Percentiles rank a stretch among this genome's conserved stretches.
Conservation (phyloP, 2,797 vertebrate species). For the Chrosomus eos region DNA sequence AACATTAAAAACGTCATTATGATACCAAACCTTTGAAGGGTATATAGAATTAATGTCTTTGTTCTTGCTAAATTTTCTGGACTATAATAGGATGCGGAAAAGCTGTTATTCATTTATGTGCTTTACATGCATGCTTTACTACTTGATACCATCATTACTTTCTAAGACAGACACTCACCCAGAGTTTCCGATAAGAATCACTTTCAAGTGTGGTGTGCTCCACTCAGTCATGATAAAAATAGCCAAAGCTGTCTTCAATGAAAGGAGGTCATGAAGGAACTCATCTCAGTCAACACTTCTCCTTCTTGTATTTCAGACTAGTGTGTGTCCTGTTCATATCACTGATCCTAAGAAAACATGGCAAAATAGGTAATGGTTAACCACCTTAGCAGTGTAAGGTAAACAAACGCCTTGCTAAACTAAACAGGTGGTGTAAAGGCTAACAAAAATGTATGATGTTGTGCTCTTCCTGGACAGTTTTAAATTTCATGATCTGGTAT, state of each 20-base stretch:
- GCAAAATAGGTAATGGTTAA: conserved; percentile 48
- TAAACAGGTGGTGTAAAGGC: conserved; percentile 32
- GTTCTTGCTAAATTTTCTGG: background rate
- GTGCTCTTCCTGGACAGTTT: background rate
- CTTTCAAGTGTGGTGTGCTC: conserved; percentile 64
- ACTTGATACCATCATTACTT: background rate
- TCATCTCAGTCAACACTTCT: conserved; percentile 3
- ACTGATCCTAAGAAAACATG: conserved; percentile 21
- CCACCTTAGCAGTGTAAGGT: conserved; percentile 28
- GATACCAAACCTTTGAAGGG: background rate
- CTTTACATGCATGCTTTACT: background rate
- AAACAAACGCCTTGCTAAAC: conserved; percentile 41
- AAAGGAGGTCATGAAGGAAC: background rate
- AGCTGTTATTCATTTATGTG: background rate
- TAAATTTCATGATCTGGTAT: background rate
- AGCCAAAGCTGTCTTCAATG: conserved; percentile 7
- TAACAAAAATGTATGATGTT: background rate
- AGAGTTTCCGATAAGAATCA: conserved; percentile 73
- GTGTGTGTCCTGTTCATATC: conserved; percentile 20
- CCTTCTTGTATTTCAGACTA: conserved; percentile 8
- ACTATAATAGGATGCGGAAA: background rate
- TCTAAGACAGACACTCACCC: conserved; percentile 65
- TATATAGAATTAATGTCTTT: background rate
- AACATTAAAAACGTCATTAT: background rate
- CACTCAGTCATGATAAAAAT: conserved; percentile 56